Evolutionary conservation across 2,797 vertebrate genomes (phyloP), one percentile per base, ranked within the genome.

Genomic region (Neopelma chrysocephalum): DNA sequence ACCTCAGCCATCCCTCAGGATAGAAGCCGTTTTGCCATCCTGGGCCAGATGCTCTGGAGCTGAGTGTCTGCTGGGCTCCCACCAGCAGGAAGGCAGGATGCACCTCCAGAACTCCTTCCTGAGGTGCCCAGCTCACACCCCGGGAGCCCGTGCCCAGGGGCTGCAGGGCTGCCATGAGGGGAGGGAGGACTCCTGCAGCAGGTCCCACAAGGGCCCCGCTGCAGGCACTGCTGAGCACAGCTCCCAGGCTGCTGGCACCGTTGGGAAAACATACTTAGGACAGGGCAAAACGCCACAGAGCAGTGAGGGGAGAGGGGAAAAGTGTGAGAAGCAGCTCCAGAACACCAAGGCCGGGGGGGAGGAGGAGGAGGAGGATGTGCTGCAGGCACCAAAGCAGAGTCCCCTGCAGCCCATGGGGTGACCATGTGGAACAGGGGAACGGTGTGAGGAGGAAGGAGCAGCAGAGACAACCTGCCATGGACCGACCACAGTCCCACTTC

Each of bases 11-110:
- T n/a, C 17, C n/a, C 38, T 3, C 1, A 45, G 62, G 23, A 57
- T 50, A 58, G 26, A 15, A 10, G 36, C 13, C 38, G 11, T 47
- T 51, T 23, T 66, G 43, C 53, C 26, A 8, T 34, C 4, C 23
- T 5, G 21, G 42, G 31, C 42, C 40, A 23, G 48, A 31, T 43
- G 48, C 65, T 70, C 61, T 60, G 40, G 69, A 19, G 53, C 81
- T 23, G 64, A 27, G 53, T 0, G 1, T 22, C 48, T 1, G 0
- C 50, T 50, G 6, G 1, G 40, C 51, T 48, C 14, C 45, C 23
- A 5, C 17, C 22, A 11, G 58, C 18, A 16, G 31, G 47, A 25
- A 57, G 57, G 81, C 22, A 53, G 69, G 60, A 48, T 32, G 29
- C 20, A 11, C 0, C 11, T 43, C 17, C 32, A 47, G 38, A 38